Percentiles rank a stretch among this genome's conserved stretches.
Evolutionary conservation across 1,140 invertebrate species (phyloP).

Genomic region (Caenorhabditis briggsae): DNA sequence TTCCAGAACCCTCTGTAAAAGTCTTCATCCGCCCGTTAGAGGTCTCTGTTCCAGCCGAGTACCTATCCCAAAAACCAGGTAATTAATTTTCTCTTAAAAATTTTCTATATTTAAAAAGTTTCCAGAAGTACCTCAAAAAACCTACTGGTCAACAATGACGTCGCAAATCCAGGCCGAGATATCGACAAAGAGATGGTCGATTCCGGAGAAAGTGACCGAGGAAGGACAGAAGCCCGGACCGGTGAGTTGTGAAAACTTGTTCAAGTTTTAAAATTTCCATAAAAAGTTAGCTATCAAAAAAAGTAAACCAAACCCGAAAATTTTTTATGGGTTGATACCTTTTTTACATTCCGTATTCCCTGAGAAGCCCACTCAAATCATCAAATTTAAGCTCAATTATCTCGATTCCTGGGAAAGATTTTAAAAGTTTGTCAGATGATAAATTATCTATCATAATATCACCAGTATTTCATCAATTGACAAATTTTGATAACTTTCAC

Average conservation of each 20-base stretch:
- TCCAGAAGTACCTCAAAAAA: constrained; percentile 25
- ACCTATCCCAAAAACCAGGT: constrained; percentile 25
- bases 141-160: constrained; percentile 59
- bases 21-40: constrained; percentile 62
- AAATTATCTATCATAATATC: too few relatives aligned
- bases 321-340: too few relatives aligned
- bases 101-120: not conserved
- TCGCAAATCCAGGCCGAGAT: constrained; percentile 56
- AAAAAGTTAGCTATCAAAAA: not conserved
- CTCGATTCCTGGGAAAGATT: too few relatives aligned
- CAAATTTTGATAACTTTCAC: too few relatives aligned
- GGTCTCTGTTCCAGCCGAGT: constrained; percentile 54
- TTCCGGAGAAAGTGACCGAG: constrained; percentile 14
- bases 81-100: not conserved
- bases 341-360: too few relatives aligned
- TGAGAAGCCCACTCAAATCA: too few relatives aligned
- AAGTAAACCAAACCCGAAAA: too few relatives aligned
- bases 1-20: constrained; percentile 60
- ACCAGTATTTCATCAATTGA: too few relatives aligned
- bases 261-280: not conserved
- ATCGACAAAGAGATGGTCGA: constrained; percentile 58
- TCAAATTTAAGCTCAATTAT: too few relatives aligned
- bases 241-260: constrained; percentile 12
- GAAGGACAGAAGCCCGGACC: constrained; percentile 58
- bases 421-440: too few relatives aligned